Conservation (phyloP, 2,888 invertebrate species). For the Tachina fera region DNA sequence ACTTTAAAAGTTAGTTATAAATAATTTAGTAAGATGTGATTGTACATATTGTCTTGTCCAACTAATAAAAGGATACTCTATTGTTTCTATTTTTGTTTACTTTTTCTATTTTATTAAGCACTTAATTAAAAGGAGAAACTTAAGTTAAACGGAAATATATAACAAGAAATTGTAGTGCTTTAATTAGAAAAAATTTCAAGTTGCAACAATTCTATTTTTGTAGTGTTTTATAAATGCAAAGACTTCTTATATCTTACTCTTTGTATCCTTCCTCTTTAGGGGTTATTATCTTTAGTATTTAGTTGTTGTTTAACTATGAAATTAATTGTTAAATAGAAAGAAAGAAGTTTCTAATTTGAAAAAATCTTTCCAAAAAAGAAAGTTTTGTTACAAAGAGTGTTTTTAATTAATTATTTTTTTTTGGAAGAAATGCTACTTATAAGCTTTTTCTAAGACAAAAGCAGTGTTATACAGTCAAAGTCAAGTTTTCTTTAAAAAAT, state of each 20-base stretch:
- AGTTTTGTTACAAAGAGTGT: too few species aligned
- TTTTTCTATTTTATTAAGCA: conserved; percentile 24
- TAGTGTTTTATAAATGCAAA: neutral
- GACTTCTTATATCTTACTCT: neutral
- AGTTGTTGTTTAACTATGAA: too few species aligned
- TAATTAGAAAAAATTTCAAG: conserved; percentile 12
- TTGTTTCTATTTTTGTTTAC: neutral
- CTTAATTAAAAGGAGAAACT: conserved; percentile 56
- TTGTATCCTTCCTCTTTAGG: too few species aligned
- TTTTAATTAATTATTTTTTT: too few species aligned
- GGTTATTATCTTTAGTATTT: too few species aligned
- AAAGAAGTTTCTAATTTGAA: too few species aligned
- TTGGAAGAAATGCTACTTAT: too few species aligned
- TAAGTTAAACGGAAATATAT: conserved; percentile 5
- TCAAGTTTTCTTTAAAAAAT: too few species aligned
- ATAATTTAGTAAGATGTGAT: neutral
- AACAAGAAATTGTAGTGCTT: conserved; percentile 16
- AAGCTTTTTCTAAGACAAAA: too few species aligned
- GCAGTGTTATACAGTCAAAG: too few species aligned
- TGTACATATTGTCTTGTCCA: conserved; percentile 2
- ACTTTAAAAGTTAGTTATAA: neutral
- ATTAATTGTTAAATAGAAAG: too few species aligned
- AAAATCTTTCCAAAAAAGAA: too few species aligned
- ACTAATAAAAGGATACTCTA: conserved; percentile 19
- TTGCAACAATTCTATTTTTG: conserved; percentile 27